phyloP scores from a whole-genome alignment of 2,113 vertebrate species.

The Chaenocephalus aceratus region DNA sequence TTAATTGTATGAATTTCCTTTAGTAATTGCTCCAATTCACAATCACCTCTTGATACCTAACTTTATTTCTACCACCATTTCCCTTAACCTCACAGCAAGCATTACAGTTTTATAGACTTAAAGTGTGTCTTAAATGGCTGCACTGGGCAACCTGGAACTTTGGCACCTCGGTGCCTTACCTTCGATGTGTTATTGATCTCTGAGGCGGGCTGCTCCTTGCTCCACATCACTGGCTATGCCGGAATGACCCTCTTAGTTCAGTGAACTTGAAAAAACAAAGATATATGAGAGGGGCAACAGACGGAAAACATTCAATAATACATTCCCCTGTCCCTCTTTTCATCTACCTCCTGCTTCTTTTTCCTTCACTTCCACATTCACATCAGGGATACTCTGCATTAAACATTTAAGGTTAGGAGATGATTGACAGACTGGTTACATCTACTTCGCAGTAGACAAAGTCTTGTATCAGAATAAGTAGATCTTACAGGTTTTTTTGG shows the following conservation, averaged over 20 bases:
- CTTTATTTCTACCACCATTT: constrained; percentile 13
- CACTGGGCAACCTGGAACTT: constrained; percentile 36
- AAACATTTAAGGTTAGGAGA: not conserved
- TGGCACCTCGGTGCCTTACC: constrained; percentile 22
- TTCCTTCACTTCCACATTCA: not conserved
- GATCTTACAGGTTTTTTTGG: not conserved
- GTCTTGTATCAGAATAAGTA: not conserved
- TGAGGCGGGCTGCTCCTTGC: constrained; percentile 27
- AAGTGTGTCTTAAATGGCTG: constrained; percentile 55
- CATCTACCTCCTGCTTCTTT: not conserved
- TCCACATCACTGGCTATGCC: constrained; percentile 9
- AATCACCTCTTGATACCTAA: not conserved
- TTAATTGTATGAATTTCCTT: not conserved
- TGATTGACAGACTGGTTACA: not conserved
- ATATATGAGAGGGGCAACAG: not conserved
- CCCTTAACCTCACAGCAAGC: constrained; percentile 11
- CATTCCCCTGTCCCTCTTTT: not conserved
- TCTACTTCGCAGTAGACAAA: not conserved
- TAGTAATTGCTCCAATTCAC: not conserved
- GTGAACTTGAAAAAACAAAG: constrained; percentile 15
- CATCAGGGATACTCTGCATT: not conserved
- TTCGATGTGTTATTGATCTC: constrained; percentile 61
- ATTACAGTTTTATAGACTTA: constrained; percentile 43
- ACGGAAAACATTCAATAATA: not conserved
- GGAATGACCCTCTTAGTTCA: constrained; percentile 38